These are phyloP conservation scores for Gadus chalcogrammus DNA, from an alignment of 2,113 vertebrate genomes.

Conservation along the genomic window DNA sequence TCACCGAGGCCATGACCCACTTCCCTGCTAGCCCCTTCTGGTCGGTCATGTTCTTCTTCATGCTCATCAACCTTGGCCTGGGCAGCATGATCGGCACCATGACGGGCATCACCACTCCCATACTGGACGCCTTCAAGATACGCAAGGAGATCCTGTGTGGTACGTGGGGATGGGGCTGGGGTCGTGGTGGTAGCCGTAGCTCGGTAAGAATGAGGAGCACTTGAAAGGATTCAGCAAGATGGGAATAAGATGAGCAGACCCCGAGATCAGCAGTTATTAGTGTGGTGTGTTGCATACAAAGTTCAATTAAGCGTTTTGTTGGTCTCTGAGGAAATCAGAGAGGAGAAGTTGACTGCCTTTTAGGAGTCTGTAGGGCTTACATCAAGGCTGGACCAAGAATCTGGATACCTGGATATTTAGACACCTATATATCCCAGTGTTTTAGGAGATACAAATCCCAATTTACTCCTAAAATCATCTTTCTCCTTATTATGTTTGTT, in stretches of 20 bases:
- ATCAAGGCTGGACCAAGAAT: too few species aligned
- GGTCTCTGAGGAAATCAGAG: too few species aligned
- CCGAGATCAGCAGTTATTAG: too few species aligned
- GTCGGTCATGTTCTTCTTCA: constrained; percentile 99
- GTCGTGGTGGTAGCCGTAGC: neutral
- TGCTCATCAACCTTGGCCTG: constrained; percentile 96
- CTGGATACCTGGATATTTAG: too few species aligned
- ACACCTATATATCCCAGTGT: too few species aligned
- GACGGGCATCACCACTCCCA: constrained; percentile 95
- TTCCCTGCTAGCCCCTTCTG: constrained; percentile 95
- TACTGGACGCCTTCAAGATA: constrained; percentile 96
- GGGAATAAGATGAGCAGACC: neutral
- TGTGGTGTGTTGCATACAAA: too few species aligned
- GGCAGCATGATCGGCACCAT: constrained; percentile 99
- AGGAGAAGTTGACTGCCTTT: too few species aligned
- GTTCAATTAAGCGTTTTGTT: too few species aligned
- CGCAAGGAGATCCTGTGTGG: constrained; percentile 96
- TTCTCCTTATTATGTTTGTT: too few species aligned
- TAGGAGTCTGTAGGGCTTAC: too few species aligned
- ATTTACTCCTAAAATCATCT: too few species aligned
- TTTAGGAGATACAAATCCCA: too few species aligned
- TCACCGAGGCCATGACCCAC: constrained; percentile 98
- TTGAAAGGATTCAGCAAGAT: neutral
- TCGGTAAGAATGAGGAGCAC: neutral
- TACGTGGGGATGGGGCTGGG: constrained; percentile 59